phyloP scores from a whole-genome alignment of 2,888 invertebrate genomes.

The Diplolepis rosae region DNA sequence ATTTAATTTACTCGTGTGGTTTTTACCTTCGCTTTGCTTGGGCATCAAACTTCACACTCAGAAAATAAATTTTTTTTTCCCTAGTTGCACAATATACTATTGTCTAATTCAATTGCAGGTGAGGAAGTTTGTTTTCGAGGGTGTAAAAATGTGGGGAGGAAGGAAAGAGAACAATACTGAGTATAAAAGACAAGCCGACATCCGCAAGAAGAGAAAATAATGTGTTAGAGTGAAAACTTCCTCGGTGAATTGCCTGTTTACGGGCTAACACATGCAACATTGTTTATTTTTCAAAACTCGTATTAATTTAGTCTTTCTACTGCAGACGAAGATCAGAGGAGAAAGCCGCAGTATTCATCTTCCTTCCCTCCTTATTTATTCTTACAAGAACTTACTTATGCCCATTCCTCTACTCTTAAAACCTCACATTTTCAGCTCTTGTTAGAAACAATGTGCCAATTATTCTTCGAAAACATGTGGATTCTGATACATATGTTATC shows the following conservation, averaged over 20 bases:
- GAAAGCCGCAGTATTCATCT: conserved; percentile 50
- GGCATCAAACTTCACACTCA: no score
- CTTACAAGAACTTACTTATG: neutral
- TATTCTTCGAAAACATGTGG: neutral
- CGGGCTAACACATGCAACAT: conserved; percentile 42
- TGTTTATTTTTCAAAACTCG: conserved; percentile 59
- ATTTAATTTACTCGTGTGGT: no score
- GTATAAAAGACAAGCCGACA: conserved; percentile 52
- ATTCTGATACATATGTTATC: neutral
- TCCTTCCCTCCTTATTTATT: conserved; percentile 13
- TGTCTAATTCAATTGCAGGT: neutral
- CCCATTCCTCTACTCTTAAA: neutral
- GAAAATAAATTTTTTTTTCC: no score
- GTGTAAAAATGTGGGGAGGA: conserved; percentile 38
- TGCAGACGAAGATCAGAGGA: conserved; percentile 55
- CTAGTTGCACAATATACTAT: no score
- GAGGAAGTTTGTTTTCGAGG: conserved; percentile 31
- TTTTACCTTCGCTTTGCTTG: no score
- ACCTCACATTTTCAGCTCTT: neutral
- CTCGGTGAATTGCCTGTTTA: conserved; percentile 44
- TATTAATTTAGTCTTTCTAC: conserved; percentile 58
- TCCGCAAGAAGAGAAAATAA: conserved; percentile 42
- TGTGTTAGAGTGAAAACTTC: conserved; percentile 64
- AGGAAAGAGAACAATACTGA: conserved; percentile 59
- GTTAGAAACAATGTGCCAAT: neutral